Percentiles rank a stretch among this genome's conserved stretches.
Evolutionary conservation across 2,113 vertebrate genomes (phyloP).

Genomic region (Chiloscyllium plagiosum): DNA sequence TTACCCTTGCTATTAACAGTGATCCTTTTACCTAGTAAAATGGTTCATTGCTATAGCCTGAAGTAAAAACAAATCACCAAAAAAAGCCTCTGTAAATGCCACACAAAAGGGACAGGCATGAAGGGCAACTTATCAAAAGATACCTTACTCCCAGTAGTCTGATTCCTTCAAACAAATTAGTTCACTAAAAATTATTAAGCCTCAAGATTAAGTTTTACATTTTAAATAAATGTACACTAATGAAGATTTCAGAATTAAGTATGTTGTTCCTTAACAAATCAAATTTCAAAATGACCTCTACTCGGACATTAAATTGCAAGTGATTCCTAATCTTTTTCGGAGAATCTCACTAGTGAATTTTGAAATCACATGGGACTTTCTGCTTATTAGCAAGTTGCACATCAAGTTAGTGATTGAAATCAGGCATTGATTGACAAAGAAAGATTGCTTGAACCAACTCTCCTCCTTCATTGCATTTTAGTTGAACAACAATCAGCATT

Average conservation of each 20-base stretch:
- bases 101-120: not conserved
- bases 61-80: not conserved
- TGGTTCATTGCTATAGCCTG: not conserved
- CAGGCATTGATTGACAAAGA: conserved; percentile 19
- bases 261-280: not conserved
- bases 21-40: not conserved
- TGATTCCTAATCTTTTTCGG: not conserved
- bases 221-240: not conserved
- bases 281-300: conserved; percentile 1
- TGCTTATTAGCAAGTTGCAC: not conserved
- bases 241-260: not conserved
- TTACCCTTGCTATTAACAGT: not conserved
- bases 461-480: not conserved
- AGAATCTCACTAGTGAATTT: conserved; percentile 1
- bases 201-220: not conserved
- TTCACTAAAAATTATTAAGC: not conserved
- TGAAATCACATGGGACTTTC: not conserved
- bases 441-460: not conserved
- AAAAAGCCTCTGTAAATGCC: not conserved
- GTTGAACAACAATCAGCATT: not conserved
- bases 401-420: not conserved
- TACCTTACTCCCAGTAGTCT: not conserved
- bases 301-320: not conserved
- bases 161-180: not conserved
- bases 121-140: not conserved